Conservation (phyloP, 1,140 invertebrate species). For the Pogonomyrmex barbatus region DNA sequence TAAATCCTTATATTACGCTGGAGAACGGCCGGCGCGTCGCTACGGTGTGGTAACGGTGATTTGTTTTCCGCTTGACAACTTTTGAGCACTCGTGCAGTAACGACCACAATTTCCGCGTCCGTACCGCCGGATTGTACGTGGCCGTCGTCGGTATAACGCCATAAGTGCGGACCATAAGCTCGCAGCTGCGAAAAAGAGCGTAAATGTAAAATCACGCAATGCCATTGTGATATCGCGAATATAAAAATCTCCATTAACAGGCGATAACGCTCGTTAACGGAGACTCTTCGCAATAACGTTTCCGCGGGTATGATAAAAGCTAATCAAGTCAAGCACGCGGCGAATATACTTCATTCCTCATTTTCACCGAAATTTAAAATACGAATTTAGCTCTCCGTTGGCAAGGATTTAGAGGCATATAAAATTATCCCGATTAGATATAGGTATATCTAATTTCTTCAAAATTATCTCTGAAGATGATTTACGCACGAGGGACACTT, state of each 20-base stretch:
- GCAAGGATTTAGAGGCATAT: neutral
- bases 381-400: conserved; percentile 10
- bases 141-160: neutral
- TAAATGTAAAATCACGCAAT: conserved; percentile 48
- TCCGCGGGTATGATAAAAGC: neutral
- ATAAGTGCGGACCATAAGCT: conserved; percentile 28
- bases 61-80: conserved; percentile 71
- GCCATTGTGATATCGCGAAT: conserved; percentile 2
- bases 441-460: neutral
- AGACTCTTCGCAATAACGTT: neutral
- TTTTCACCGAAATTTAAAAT: conserved; percentile 6
- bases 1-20: conserved; percentile 60
- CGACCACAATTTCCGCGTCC: conserved; percentile 52
- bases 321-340: neutral
- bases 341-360: neutral
- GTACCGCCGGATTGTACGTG: neutral
- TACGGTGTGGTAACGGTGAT: conserved; percentile 59
- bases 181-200: neutral
- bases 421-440: neutral
- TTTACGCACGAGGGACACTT: neutral
- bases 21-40: neutral
- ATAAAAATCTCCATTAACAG: conserved; percentile 26
- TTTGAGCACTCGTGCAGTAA: conserved; percentile 73
- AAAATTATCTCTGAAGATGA: conserved; percentile 4
- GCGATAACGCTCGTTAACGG: conserved; percentile 14